A percentile compares a stretch with the other conserved stretches of the same genome.
phyloP scores from a whole-genome alignment of 2,888 invertebrate species.

The Glyphotaelius pellucidus region DNA sequence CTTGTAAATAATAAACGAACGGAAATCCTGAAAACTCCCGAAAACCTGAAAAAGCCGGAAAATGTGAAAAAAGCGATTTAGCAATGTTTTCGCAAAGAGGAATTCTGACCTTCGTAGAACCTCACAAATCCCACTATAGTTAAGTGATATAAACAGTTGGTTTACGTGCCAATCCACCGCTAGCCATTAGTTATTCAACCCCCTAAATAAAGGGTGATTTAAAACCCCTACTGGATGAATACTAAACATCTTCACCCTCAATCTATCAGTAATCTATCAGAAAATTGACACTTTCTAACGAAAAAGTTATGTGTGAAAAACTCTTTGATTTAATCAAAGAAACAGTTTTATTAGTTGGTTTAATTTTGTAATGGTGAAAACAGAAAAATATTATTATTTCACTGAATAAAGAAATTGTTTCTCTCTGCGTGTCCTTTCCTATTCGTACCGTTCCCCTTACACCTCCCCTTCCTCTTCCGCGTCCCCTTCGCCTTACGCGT shows the following conservation, averaged over 20 bases:
- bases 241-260: background rate
- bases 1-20: background rate
- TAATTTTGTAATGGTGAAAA: too few species aligned
- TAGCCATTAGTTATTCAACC: background rate
- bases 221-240: background rate
- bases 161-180: background rate
- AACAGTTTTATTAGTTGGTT: background rate
- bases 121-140: background rate
- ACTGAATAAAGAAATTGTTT: too few species aligned
- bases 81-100: background rate
- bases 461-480: too few species aligned
- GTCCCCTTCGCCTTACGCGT: too few species aligned
- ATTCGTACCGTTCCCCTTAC: too few species aligned
- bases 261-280: background rate
- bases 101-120: background rate
- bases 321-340: background rate
- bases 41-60: background rate
- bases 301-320: background rate
- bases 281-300: background rate
- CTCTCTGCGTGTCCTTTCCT: too few species aligned
- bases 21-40: background rate
- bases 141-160: background rate
- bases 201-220: background rate
- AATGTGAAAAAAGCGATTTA: background rate
- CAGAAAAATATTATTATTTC: too few species aligned